Conservation (phyloP, 2,888 invertebrate species). For the Drosophila stalkeri region DNA sequence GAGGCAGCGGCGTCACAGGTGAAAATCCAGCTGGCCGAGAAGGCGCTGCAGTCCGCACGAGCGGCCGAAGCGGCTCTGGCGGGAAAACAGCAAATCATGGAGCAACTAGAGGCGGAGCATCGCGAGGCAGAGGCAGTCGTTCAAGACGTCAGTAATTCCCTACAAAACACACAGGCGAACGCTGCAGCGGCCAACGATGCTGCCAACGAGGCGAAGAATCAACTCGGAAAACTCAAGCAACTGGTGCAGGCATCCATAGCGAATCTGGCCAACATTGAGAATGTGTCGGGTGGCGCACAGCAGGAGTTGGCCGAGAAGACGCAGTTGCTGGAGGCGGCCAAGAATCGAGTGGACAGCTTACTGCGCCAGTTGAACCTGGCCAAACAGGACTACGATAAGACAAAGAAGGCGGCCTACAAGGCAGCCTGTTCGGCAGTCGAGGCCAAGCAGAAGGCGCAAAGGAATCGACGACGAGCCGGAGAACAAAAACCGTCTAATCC, state of each 20-base stretch:
- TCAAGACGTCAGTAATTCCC: constrained; percentile 87
- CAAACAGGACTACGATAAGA: constrained; percentile 88
- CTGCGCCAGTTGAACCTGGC: constrained; percentile 88
- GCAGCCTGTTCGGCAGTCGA: constrained; percentile 89
- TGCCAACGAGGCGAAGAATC: constrained; percentile 87
- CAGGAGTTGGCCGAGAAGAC: constrained; percentile 89
- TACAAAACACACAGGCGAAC: constrained; percentile 88
- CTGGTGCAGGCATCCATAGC: constrained; percentile 86
- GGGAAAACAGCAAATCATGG: constrained; percentile 89
- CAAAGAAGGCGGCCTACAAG: constrained; percentile 89
- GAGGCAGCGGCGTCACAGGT: constrained; percentile 90
- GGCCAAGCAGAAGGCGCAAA: constrained; percentile 86
- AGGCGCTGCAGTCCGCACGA: constrained; percentile 89
- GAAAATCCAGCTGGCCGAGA: constrained; percentile 90
- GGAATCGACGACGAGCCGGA: constrained; percentile 18
- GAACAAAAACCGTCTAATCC: background rate
- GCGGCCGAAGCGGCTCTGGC: constrained; percentile 90
- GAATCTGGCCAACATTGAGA: constrained; percentile 88
- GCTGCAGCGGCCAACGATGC: constrained; percentile 88
- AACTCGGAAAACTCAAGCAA: constrained; percentile 85
- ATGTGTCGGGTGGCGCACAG: constrained; percentile 87
- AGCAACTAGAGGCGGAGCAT: constrained; percentile 89
- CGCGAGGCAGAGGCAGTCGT: constrained; percentile 89
- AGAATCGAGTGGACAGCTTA: constrained; percentile 88
- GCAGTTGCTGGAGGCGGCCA: constrained; percentile 89